phyloP scores from a whole-genome alignment of 1,140 invertebrate species.

The Nymphalis io region DNA sequence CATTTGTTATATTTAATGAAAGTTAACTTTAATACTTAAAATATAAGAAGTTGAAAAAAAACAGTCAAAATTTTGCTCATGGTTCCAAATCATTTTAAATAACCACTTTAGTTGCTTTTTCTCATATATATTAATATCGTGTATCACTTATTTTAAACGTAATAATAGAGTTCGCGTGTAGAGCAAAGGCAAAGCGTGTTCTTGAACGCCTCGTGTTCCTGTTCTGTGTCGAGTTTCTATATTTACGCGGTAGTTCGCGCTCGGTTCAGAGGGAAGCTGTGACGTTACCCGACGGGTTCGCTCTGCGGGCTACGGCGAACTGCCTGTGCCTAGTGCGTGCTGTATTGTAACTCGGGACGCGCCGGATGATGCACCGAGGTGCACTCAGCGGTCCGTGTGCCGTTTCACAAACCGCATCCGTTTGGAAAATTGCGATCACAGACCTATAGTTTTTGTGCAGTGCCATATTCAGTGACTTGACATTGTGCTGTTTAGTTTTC shows the following conservation, averaged over 20 bases:
- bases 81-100: too few species aligned
- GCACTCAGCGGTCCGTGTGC: slow-evolving; percentile 39
- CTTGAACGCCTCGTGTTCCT: slow-evolving; percentile 67
- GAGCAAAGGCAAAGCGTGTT: slow-evolving; percentile 46
- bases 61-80: too few species aligned
- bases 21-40: too few species aligned
- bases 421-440: slow-evolving; percentile 48
- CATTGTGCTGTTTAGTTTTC: slow-evolving; percentile 42
- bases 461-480: slow-evolving; percentile 46
- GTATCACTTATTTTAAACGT: slow-evolving; percentile 31
- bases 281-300: slow-evolving; percentile 45
- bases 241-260: slow-evolving; percentile 73
- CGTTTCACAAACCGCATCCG: slow-evolving; percentile 45
- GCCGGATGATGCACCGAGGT: slow-evolving; percentile 48
- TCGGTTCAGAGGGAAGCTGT: slow-evolving; percentile 66
- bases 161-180: slow-evolving; percentile 44
- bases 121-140: background rate
- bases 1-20: too few species aligned
- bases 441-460: slow-evolving; percentile 46
- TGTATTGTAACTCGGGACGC: slow-evolving; percentile 54
- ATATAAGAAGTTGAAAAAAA: too few species aligned
- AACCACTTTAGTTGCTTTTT: background rate
- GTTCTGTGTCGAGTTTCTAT: slow-evolving; percentile 71
- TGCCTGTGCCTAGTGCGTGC: slow-evolving; percentile 37
- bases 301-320: slow-evolving; percentile 39